Base-by-base conservation (phyloP, 1,140 invertebrate genomes). In the Drosophila neocordata region DNA sequence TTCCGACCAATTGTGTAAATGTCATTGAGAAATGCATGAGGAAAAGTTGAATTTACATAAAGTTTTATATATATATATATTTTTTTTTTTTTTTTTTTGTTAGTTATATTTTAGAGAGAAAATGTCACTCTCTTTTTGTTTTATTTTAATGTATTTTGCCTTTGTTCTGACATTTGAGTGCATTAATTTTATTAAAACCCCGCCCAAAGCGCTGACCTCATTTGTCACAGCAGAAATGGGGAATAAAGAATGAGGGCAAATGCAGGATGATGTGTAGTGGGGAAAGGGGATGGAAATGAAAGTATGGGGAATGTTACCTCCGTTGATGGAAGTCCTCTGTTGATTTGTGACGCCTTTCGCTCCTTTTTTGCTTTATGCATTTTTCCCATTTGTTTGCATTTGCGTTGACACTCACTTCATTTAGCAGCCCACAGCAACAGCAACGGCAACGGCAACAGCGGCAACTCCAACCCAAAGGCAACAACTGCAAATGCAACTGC, bases 381-480 rank as follows among this genome's bases (percentile, higher is more conserved):
- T 76, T 61, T 62, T 51, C 66, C 59, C 73, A 84, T 79, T 87
- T 85, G 82, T 87, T 81, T 85, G 82, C 81, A 81, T 87, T 87
- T 85, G 82, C 83, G 70, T 74, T 78, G 80, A 88, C 83, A 87
- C 83, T 88, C 80, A 82, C 83, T 87, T 87, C 82, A 88, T 87
- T 87, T 87, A 73, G 75, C 82, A 71, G 65, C 66, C 64, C 65
- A 63, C 51, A 80, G 72, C 72, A 44, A 73, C 41, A 51, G 55
- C 65, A 53, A 53, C 35, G 61, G 59, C 73, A 65, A 8, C 20
- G 31, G 37, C 53, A 61, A 13, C 41, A 64, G 37, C 27, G 9
- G 38, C 57, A 57, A 20, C 70, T 27, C 11, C 52, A 64, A 1
- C 73, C 38, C 64, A 22, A 24, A 31, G 18, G 31, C 5, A 41